A percentile compares a stretch with the other conserved stretches of the same genome.
phyloP scores from a whole-genome alignment of 2,113 vertebrate species.

The Periophthalmodon schlosseri region DNA sequence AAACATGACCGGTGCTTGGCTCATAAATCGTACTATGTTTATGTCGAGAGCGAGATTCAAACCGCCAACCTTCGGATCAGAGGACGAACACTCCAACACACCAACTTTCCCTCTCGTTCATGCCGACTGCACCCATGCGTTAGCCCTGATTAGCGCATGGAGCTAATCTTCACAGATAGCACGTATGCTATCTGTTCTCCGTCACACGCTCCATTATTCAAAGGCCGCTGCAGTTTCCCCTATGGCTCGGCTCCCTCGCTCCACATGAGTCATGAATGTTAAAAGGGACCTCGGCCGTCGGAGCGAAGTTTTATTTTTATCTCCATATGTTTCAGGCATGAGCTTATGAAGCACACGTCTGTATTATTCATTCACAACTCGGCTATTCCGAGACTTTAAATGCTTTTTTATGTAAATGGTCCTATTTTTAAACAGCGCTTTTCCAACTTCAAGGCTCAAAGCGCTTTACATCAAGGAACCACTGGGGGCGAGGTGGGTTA shows the following conservation, averaged over 20 bases:
- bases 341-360: not conserved
- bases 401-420: too few species aligned
- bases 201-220: conserved; percentile 58
- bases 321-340: conserved; percentile 1
- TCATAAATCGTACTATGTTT: too few species aligned
- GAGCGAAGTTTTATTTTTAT: conserved; percentile 16
- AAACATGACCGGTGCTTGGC: too few species aligned
- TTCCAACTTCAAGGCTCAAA: too few species aligned
- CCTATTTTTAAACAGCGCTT: too few species aligned
- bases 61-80: too few species aligned
- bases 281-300: conserved; percentile 9
- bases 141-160: conserved; percentile 40
- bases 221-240: conserved; percentile 27
- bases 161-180: conserved; percentile 29
- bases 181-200: conserved; percentile 29
- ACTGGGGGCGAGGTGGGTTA: too few species aligned
- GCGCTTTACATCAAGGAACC: too few species aligned
- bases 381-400: not conserved
- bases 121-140: conserved; percentile 13
- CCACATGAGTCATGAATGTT: conserved; percentile 44
- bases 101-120: conserved; percentile 8
- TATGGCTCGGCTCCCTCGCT: conserved; percentile 1
- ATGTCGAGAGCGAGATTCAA: too few species aligned
- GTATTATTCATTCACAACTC: not conserved
- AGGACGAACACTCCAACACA: too few species aligned